These are phyloP conservation scores for Drosophila yooni DNA, from an alignment of 2,888 invertebrate genomes.

Conservation along the genomic window DNA sequence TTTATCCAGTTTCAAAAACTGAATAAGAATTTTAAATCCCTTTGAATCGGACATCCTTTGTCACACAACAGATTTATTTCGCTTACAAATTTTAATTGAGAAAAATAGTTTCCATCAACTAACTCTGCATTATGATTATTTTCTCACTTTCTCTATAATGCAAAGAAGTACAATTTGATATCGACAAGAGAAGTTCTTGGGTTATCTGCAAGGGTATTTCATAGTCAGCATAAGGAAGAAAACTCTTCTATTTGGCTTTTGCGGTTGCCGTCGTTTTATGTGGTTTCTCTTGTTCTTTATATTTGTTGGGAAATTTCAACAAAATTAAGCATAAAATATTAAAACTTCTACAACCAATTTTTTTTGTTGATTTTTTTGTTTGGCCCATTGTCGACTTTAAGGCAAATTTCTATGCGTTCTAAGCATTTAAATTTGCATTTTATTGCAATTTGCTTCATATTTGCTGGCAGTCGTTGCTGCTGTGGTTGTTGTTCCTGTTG, in stretches of 20 bases:
- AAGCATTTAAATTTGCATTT: conserved; percentile 75
- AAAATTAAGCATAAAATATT: conserved; percentile 77
- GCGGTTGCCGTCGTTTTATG: conserved; percentile 18
- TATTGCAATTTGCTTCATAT: conserved; percentile 79
- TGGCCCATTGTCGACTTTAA: conserved; percentile 54
- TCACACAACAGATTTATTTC: background rate
- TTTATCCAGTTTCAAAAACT: background rate
- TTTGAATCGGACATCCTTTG: background rate
- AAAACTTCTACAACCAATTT: conserved; percentile 48
- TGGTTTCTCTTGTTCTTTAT: conserved; percentile 35
- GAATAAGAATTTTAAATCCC: background rate
- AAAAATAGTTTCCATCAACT: background rate
- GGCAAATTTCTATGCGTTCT: conserved; percentile 44
- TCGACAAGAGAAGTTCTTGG: background rate
- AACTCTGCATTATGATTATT: too few relatives aligned
- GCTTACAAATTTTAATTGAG: background rate
- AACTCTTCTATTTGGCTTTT: conserved; percentile 9
- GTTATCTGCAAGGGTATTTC: background rate
- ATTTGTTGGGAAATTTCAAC: conserved; percentile 52
- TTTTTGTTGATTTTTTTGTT: background rate
- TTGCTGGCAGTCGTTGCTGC: conserved; percentile 33
- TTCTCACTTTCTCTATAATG: background rate
- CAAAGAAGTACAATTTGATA: background rate
- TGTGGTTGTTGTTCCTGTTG: conserved; percentile 3
- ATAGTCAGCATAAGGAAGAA: background rate